Evolutionary conservation across 2,113 vertebrate genomes (phyloP).

Genomic region (Tetrax tetrax): DNA sequence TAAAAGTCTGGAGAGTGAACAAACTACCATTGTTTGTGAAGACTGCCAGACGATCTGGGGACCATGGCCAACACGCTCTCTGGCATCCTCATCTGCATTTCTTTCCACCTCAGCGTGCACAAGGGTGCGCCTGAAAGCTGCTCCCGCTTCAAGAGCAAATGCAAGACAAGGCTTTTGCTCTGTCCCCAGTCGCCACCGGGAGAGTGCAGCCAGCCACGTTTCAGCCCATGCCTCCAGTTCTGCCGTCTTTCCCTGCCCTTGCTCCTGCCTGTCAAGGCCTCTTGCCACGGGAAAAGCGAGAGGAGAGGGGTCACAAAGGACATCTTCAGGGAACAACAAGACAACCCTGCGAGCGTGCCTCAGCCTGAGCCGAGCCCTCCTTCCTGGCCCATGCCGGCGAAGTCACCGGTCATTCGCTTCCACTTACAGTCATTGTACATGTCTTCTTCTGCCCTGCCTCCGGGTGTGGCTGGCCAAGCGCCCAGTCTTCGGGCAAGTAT

Average conservation of each 20-base stretch:
- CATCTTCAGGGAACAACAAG: not conserved
- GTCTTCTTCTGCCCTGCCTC: constrained; percentile 18
- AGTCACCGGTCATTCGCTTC: constrained; percentile 9
- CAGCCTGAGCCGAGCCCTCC: not conserved
- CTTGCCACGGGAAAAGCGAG: not conserved
- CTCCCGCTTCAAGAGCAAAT: not conserved
- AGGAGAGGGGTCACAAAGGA: constrained; percentile 31
- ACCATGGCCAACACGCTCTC: not conserved
- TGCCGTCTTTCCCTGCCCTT: not conserved
- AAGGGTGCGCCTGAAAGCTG: not conserved
- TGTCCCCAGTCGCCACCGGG: rapidly evolving
- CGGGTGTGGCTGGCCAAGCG: not conserved
- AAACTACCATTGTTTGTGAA: not conserved
- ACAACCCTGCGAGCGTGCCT: not conserved
- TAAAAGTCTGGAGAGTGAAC: not conserved
- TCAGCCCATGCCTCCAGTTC: not conserved
- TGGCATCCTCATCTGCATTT: not conserved
- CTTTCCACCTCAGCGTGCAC: not conserved
- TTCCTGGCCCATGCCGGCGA: not conserved
- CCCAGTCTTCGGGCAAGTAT: constrained; percentile 19
- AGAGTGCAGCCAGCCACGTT: not conserved
- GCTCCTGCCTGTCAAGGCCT: not conserved
- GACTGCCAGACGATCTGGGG: not conserved
- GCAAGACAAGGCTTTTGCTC: not conserved
- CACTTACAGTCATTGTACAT: constrained; percentile 26